A percentile compares a stretch with the other conserved stretches of the same genome.
phyloP scores from a whole-genome alignment of 2,888 invertebrate species.

The Meiosimyza platycephala region DNA sequence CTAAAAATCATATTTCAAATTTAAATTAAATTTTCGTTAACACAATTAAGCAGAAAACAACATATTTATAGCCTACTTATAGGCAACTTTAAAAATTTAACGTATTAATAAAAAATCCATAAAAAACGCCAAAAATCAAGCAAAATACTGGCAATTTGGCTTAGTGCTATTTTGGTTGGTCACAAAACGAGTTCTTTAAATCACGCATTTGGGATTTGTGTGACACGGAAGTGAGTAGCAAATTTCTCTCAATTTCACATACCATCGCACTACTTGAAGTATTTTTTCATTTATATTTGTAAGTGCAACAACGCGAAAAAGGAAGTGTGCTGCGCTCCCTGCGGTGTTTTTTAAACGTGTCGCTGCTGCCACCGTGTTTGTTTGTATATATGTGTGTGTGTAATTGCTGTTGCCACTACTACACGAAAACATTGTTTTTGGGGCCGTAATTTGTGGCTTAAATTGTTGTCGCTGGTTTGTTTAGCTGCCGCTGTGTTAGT shows the following conservation, averaged over 20 bases:
- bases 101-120: too few relatives aligned
- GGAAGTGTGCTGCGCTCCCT: neutral
- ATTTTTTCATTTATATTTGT: too few relatives aligned
- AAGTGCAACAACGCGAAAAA: too few relatives aligned
- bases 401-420: slow-evolving; percentile 1
- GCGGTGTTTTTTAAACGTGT: neutral
- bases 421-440: neutral
- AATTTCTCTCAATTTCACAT: neutral
- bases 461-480: slow-evolving; percentile 12
- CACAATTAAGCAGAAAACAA: too few relatives aligned
- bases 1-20: too few relatives aligned
- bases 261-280: too few relatives aligned
- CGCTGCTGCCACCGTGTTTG: neutral
- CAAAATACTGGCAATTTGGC: too few relatives aligned
- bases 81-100: too few relatives aligned
- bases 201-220: slow-evolving; percentile 12
- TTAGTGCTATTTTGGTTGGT: too few relatives aligned
- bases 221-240: neutral
- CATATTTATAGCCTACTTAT: too few relatives aligned
- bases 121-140: too few relatives aligned
- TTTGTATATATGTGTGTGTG: neutral
- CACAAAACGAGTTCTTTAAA: slow-evolving; percentile 8
- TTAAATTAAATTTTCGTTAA: too few relatives aligned
- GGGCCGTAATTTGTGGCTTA: slow-evolving; percentile 24
- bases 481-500: neutral